Evolutionary conservation across 2,888 invertebrate species (phyloP), one percentile per base, ranked within the genome.

Genomic region (Elmis aenea): DNA sequence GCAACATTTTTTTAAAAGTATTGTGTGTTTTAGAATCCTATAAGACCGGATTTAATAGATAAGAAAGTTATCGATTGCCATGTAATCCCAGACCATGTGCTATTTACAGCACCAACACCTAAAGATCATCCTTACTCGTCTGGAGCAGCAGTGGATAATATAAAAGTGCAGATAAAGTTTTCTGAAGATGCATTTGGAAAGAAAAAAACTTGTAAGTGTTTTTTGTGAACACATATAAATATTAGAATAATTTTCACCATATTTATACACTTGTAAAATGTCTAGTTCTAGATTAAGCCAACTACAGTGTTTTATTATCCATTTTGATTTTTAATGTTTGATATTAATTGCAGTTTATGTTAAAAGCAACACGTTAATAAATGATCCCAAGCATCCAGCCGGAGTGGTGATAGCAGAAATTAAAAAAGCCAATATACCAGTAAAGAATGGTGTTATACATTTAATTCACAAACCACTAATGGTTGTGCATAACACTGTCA

Each of bases 371-470:
- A 91, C 89, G 1, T 71, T 85, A 22, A 71, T 83, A 23, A 86
- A 86, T 2, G 88, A 89, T 58, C 71, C 78, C 2, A 81, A 78
- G 50, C 89, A 91, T 64, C 76, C 82, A 8, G 77, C 81, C 32
- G 92, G 92, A 5, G 87, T 88, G 2, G 92, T 93, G 1, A 68
- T 91, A 46, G 87, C 91, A 1, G 87, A 90, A 66, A 87, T 94
- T 44, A 83, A 91, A 5, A 80, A 83, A 60, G 85, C 85, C 16
- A 93, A 94, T 66, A 92, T 94, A 49, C 92, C 93, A 0, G 89
- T 93, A 14, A 82, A 81, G 59, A 94, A 93, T 58, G 93, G 94
- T 16, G 92, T 94, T 0, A 83, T 94, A 3, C 94, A 95, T 69
- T 78, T 95, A 45, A 93, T 94, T 51, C 86, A 90, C 56, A 79